Evolutionary conservation across 2,888 invertebrate species (phyloP).

Genomic region (Camponotus fellah): DNA sequence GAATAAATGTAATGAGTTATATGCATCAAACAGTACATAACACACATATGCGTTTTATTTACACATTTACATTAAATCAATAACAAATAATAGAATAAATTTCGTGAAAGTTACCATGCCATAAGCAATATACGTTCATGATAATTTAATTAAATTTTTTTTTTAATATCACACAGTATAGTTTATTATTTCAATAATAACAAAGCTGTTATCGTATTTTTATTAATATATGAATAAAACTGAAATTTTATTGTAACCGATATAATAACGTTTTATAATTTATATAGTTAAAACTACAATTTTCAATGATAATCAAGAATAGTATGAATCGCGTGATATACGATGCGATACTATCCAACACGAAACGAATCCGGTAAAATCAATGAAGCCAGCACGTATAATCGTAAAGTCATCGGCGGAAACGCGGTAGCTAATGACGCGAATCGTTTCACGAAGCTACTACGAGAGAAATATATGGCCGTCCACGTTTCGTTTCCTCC

Average conservation of each 20-base stretch:
- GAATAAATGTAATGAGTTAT: constrained; percentile 8
- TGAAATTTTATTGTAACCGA: not conserved
- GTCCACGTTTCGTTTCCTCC: constrained; percentile 47
- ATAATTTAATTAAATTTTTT: not conserved
- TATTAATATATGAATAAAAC: not conserved
- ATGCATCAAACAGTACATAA: not conserved
- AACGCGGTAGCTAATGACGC: constrained; percentile 59
- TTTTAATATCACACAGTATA: not conserved
- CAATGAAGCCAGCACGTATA: constrained; percentile 40
- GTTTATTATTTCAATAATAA: not conserved
- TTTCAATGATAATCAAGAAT: constrained; percentile 20
- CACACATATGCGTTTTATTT: not conserved
- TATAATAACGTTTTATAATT: not conserved
- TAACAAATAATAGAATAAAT: not conserved
- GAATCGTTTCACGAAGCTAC: constrained; percentile 56
- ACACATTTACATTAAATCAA: not conserved
- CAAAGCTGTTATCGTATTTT: not conserved
- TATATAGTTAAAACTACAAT: not conserved
- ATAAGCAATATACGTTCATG: not conserved
- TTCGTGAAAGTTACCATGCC: not conserved
- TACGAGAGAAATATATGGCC: constrained; percentile 29
- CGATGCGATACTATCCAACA: not conserved
- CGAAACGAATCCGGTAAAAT: constrained; percentile 44
- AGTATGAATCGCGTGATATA: not conserved
- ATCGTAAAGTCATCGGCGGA: constrained; percentile 52